Evolutionary conservation across 2,797 vertebrate genomes (phyloP).

Genomic region (Alectoris magna): DNA sequence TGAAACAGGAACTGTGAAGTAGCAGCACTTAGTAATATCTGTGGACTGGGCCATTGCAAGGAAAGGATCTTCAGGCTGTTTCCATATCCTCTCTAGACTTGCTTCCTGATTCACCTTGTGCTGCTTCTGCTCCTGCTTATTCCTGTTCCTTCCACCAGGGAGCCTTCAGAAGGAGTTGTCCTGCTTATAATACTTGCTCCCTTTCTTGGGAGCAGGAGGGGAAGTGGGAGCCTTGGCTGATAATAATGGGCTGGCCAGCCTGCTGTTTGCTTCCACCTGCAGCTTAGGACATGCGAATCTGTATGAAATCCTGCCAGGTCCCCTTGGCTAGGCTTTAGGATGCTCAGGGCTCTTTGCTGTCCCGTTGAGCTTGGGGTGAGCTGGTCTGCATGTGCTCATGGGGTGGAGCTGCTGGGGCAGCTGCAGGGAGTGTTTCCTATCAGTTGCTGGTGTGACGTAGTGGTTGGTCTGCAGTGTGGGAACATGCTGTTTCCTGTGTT

Average conservation of each 20-base stretch:
- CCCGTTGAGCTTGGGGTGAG: neutral
- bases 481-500: neutral
- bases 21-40: neutral
- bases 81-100: neutral
- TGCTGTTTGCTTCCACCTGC: rapidly evolving
- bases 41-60: rapidly evolving
- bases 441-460: neutral
- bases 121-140: neutral
- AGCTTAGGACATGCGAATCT: neutral
- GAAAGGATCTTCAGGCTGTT: neutral
- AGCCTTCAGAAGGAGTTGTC: neutral
- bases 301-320: neutral
- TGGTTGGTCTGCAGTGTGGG: neutral
- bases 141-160: neutral
- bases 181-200: neutral
- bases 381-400: neutral
- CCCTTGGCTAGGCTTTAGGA: neutral
- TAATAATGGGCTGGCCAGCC: neutral
- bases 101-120: rapidly evolving
- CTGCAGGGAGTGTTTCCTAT: conserved; percentile 12
- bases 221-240: neutral
- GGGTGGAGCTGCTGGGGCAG: neutral
- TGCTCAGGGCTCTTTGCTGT: neutral
- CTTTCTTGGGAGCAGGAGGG: neutral
- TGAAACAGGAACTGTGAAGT: neutral